Percentiles rank a stretch among this genome's conserved stretches.
These are phyloP conservation scores for Drosophila saltans DNA, from an alignment of 1,140 invertebrate species.

Conservation along the genomic window DNA sequence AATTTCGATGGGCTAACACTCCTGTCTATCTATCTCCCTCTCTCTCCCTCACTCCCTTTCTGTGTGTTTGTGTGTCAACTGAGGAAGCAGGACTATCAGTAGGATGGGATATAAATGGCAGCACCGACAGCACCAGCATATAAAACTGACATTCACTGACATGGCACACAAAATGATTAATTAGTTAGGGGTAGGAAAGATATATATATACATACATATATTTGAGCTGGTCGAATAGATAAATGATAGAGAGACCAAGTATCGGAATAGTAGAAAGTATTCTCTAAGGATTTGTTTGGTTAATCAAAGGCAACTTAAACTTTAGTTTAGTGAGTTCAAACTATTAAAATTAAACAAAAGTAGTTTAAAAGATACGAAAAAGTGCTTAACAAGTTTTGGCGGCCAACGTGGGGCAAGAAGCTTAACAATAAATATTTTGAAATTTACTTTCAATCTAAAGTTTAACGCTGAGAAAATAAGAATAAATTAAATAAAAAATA, in stretches of 20 bases:
- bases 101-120: conserved; percentile 65
- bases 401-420: too few species aligned
- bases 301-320: not conserved
- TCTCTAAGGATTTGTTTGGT: conserved; percentile 9
- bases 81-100: conserved; percentile 27
- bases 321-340: not conserved
- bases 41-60: not conserved
- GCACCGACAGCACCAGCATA: conserved; percentile 77
- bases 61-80: conserved; percentile 41
- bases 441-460: too few species aligned
- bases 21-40: conserved; percentile 1
- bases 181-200: conserved; percentile 32
- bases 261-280: not conserved
- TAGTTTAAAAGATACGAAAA: too few species aligned
- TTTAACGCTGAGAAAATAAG: too few species aligned
- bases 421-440: too few species aligned
- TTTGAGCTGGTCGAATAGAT: not conserved
- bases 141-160: conserved; percentile 79
- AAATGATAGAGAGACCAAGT: conserved; percentile 3
- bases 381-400: too few species aligned
- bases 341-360: too few species aligned
- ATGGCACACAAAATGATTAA: conserved; percentile 65
- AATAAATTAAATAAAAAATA: too few species aligned
- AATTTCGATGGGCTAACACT: conserved; percentile 56
- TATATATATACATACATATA: conserved; percentile 14